These are phyloP conservation scores for Bombyx mori DNA, from an alignment of 1,140 invertebrate genomes.

Conservation along the genomic window ASM3026992v2 NC_085122.1:13283001-13283500, in stretches of 20 bases:
- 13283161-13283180: slow-evolving; percentile 69
- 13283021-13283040: slow-evolving; percentile 24
- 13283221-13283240: slow-evolving; percentile 50
- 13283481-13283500: neutral
- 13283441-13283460: too few relatives aligned
- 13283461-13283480: too few relatives aligned
- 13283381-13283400: too few relatives aligned
- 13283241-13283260: slow-evolving; percentile 7
- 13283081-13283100: slow-evolving; percentile 57
- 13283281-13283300: too few relatives aligned
- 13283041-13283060: slow-evolving; percentile 33
- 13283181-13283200: slow-evolving; percentile 72
- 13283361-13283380: too few relatives aligned
- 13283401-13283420: too few relatives aligned
- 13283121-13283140: slow-evolving; percentile 52
- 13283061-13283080: slow-evolving; percentile 46
- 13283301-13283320: too few relatives aligned
- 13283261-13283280: too few relatives aligned
- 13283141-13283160: slow-evolving; percentile 63
- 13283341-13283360: too few relatives aligned
- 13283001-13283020: slow-evolving; percentile 19
- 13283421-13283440: too few relatives aligned
- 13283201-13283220: slow-evolving; percentile 73
- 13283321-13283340: too few relatives aligned
- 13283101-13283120: slow-evolving; percentile 60